These are phyloP conservation scores for Corella eumyota DNA, from an alignment of 23 tunicate species.

Conservation along the genomic window DNA sequence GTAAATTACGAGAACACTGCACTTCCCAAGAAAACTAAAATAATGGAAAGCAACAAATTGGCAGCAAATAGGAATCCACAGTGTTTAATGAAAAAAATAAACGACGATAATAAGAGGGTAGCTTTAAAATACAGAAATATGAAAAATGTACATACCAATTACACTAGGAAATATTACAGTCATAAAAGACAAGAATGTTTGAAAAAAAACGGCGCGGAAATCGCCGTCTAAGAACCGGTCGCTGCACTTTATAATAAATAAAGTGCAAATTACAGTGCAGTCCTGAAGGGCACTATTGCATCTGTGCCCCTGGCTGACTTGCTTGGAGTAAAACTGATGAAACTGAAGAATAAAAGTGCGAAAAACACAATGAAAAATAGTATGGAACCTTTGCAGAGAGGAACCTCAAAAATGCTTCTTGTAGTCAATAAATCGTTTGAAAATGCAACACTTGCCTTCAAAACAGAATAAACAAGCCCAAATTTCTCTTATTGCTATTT, in stretches of 20 bases:
- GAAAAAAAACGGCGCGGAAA: not conserved
- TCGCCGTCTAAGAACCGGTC: too few relatives aligned
- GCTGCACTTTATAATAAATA: too few relatives aligned
- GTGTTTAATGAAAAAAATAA: too few relatives aligned
- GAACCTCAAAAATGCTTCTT: not conserved
- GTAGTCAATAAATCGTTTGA: conserved; percentile 13
- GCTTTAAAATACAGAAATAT: conserved; percentile 69
- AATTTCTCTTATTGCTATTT: conserved; percentile 17
- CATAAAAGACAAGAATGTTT: conserved; percentile 29
- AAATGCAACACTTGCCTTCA: conserved; percentile 49
- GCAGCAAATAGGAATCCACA: conserved; percentile 74
- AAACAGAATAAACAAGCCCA: conserved; percentile 17
- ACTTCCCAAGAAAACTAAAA: conserved; percentile 53
- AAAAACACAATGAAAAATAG: conserved; percentile 2
- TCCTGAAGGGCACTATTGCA: conserved; percentile 45
- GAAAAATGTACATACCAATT: conserved; percentile 31
- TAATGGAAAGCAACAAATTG: conserved; percentile 27
- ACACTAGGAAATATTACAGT: conserved; percentile 44
- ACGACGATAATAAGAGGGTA: conserved; percentile 58
- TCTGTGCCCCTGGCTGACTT: conserved; percentile 37
- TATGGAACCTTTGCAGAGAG: conserved; percentile 8
- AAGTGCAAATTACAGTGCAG: conserved; percentile 11
- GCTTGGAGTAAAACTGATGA: conserved; percentile 5
- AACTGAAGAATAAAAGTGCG: not conserved
- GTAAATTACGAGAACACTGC: conserved; percentile 56